Conservation (phyloP, 2,888 invertebrate genomes). For the Chymomyza caudatula region DNA sequence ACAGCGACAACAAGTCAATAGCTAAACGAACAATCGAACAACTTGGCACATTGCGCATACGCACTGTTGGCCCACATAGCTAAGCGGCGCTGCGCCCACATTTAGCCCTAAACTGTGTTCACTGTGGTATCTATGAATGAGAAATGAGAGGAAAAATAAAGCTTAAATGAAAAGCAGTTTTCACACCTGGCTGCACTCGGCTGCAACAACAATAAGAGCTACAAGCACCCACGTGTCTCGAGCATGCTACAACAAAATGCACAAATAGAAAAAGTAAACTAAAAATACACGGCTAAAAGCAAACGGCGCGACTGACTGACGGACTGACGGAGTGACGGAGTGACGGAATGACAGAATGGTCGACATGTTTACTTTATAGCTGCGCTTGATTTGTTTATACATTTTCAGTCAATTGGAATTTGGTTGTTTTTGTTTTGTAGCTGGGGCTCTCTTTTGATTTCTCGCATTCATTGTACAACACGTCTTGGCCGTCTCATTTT, state of each 20-base stretch:
- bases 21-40: too few relatives aligned
- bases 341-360: background rate
- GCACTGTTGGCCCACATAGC: constrained; percentile 28
- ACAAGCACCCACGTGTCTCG: constrained; percentile 11
- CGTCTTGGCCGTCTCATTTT: constrained; percentile 34
- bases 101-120: background rate
- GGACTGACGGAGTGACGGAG: background rate
- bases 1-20: background rate
- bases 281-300: background rate
- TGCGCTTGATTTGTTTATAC: constrained; percentile 61
- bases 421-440: constrained; percentile 30
- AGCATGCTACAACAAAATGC: background rate
- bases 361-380: constrained; percentile 39
- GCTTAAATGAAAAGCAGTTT: constrained; percentile 47
- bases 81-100: background rate
- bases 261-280: background rate
- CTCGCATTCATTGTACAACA: background rate
- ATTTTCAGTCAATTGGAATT: constrained; percentile 71
- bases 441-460: background rate
- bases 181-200: constrained; percentile 56
- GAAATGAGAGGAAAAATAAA: constrained; percentile 19
- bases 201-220: constrained; percentile 19
- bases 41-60: constrained; percentile 45
- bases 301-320: background rate
- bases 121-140: background rate